These are phyloP conservation scores for Lucilia sericata DNA, from an alignment of 1,140 invertebrate genomes.

Conservation along the genomic window DNA sequence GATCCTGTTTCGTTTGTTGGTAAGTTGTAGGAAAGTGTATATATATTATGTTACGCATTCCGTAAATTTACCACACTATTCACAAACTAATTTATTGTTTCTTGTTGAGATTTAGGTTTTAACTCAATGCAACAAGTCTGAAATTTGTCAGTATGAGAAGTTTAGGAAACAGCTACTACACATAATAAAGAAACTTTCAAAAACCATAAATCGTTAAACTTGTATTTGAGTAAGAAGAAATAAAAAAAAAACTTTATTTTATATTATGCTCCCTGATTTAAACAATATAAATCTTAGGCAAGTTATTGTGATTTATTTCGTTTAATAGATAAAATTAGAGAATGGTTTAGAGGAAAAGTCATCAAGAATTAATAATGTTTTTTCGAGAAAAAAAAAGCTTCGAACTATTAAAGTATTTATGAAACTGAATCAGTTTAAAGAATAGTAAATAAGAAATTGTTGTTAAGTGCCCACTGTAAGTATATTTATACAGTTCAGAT, in stretches of 20 bases:
- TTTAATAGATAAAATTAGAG: neutral
- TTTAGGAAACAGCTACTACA: neutral
- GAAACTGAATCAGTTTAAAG: no score
- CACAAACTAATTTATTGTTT: conserved; percentile 41
- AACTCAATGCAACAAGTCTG: conserved; percentile 39
- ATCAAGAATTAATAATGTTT: no score
- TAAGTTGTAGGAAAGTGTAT: neutral
- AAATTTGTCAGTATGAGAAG: conserved; percentile 32
- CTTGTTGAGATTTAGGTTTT: conserved; percentile 41
- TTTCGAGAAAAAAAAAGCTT: no score
- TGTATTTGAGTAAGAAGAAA: neutral
- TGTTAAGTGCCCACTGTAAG: no score
- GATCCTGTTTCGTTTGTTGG: neutral
- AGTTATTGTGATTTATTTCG: neutral
- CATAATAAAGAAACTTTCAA: neutral
- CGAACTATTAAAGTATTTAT: no score
- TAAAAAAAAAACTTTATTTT: neutral
- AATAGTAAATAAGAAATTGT: no score
- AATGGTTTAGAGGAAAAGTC: no score
- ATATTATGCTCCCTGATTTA: neutral
- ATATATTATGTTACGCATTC: neutral
- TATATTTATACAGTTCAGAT: no score
- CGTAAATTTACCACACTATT: conserved; percentile 18
- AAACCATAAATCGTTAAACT: neutral
- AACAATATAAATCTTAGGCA: neutral